phyloP scores from a whole-genome alignment of 2,888 invertebrate species.

The Thysanoteuthis rhombus region DNA sequence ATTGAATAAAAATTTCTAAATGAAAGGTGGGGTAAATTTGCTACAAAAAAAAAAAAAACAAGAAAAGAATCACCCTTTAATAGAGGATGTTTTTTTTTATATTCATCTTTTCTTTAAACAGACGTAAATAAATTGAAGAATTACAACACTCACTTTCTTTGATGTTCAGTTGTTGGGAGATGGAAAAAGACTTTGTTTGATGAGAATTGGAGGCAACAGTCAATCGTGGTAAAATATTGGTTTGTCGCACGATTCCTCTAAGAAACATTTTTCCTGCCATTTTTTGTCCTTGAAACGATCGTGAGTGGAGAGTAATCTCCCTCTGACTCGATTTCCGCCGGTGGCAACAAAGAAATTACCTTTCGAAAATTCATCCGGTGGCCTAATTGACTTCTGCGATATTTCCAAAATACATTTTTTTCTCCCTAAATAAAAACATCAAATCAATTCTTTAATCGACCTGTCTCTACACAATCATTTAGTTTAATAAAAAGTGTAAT shows the following conservation, averaged over 20 bases:
- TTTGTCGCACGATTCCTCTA: neutral
- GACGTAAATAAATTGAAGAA: neutral
- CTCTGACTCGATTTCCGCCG: neutral
- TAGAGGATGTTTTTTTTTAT: too few relatives aligned
- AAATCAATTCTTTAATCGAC: too few relatives aligned
- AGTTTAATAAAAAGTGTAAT: too few relatives aligned
- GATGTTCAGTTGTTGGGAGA: neutral
- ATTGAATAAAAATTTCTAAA: too few relatives aligned
- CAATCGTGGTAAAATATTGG: neutral
- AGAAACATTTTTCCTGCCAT: neutral
- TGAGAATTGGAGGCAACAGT: neutral
- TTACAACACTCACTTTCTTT: neutral
- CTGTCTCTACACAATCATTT: too few relatives aligned
- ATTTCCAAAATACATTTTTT: neutral
- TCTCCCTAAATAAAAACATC: neutral
- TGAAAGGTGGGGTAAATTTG: too few relatives aligned
- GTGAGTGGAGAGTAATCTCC: neutral
- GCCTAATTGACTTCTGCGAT: too few relatives aligned
- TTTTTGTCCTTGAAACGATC: neutral
- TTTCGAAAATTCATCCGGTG: neutral
- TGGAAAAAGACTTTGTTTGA: neutral
- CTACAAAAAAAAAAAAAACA: too few relatives aligned
- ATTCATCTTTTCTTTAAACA: neutral
- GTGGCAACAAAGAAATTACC: neutral
- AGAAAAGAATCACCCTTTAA: too few relatives aligned